Evolutionary conservation across 2,888 invertebrate species (phyloP), one percentile per base, ranked within the genome.

Genomic region (Agrochola circellaris): DNA sequence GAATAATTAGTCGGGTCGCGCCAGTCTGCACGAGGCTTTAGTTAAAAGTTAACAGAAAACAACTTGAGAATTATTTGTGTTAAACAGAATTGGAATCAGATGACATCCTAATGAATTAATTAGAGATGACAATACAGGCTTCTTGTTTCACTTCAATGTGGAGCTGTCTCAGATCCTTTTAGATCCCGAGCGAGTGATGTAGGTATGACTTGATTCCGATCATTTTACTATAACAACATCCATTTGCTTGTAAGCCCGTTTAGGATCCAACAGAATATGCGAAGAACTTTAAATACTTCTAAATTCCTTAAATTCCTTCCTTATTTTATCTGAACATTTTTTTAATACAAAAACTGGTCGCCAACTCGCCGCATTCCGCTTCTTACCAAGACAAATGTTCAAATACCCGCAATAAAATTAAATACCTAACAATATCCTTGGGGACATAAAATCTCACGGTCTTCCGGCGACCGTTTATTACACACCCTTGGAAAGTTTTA

Each of bases 401-500:
- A 67, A 70, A 78, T 74, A 69, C 64, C 58, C 38, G n/a, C 69
- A 87, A 64, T 87, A 74, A 87, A 80, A 84, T 87, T 77, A 87
- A 76, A 80, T 76, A 72, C 69, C 48, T n/a, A 76, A 73, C 81
- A 77, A 81, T 76, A 87, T 84, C 60, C 61, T 83, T 60, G n/a
- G 34, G 38, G 70, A 73, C 51, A 75, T 81, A 77, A 84, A 85
- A 74, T 81, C 75, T 61, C 48, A 56, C 73, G 64, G 66, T 51
- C 60, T 75, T 76, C 75, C 77, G 30, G 60, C 54, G 26, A 67
- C 34, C 77, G 74, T 87, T 82, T 88, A 88, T 88, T 87, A 85
- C 71, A 85, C 75, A 81, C 85, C 86, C 86, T 82, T 85, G 84
- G 87, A 88, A 93, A 94, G 89, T 92, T 93, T 93, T 93, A 92